Evolutionary conservation across 2,797 vertebrate genomes (phyloP).

Genomic region (Leucoraja ocellata): DNA sequence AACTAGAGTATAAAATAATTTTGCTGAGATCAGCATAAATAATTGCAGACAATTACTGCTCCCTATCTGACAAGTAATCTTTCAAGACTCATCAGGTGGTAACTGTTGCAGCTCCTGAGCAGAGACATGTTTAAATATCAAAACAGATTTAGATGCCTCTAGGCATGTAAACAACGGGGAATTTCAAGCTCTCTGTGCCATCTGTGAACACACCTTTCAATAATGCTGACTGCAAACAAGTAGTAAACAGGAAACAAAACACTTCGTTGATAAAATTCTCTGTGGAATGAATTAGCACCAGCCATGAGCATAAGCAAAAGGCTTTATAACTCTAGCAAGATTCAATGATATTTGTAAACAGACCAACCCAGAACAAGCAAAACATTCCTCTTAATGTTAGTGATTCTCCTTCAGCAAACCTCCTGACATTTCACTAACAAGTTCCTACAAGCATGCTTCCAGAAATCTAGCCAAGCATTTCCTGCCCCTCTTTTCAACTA

Average conservation of each 20-base stretch:
- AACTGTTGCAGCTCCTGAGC: background rate
- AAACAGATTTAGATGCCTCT: background rate
- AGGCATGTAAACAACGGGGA: slow-evolving; percentile 24
- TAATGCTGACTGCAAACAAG: background rate
- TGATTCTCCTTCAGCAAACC: background rate
- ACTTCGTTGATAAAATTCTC: background rate
- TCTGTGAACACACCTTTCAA: background rate
- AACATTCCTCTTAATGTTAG: background rate
- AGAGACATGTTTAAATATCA: background rate
- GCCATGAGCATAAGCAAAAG: no score
- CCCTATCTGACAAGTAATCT: background rate
- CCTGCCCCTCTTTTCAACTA: background rate
- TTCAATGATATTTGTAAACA: background rate
- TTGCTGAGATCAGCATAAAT: background rate
- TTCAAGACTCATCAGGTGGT: background rate
- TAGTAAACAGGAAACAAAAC: background rate
- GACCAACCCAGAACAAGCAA: background rate
- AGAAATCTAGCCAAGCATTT: background rate
- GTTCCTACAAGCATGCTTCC: background rate
- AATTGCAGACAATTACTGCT: background rate
- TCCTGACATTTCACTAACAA: background rate
- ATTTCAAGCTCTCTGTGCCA: background rate
- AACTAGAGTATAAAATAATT: background rate
- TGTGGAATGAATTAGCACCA: background rate
- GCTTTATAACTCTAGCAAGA: background rate